Evolutionary conservation across 2,113 vertebrate genomes (phyloP).

Genomic region (Plectropomus leopardus): DNA sequence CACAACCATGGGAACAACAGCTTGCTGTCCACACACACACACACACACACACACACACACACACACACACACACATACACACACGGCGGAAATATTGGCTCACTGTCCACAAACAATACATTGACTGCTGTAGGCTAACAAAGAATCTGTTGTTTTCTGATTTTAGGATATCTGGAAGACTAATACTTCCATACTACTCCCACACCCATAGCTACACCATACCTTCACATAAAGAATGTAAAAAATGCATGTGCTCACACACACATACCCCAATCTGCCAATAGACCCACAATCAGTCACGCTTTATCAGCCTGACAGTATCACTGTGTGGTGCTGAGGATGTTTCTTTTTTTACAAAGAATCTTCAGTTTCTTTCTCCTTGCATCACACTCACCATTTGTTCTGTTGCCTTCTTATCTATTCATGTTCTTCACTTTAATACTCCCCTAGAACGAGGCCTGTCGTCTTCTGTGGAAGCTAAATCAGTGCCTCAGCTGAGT

Average conservation of each 20-base stretch:
- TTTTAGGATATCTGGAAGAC: slow-evolving; percentile 56
- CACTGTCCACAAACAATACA: slow-evolving; percentile 74
- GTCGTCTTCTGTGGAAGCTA: slow-evolving; percentile 54
- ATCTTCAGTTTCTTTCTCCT: slow-evolving; percentile 62
- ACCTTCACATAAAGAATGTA: slow-evolving; percentile 25
- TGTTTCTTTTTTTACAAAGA: slow-evolving; percentile 52
- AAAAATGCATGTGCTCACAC: slow-evolving; percentile 13
- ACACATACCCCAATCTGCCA: slow-evolving; percentile 15
- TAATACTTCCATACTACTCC: slow-evolving; percentile 34
- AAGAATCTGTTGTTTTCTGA: slow-evolving; percentile 71
- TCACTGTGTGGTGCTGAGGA: slow-evolving; percentile 39
- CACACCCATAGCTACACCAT: slow-evolving; percentile 9
- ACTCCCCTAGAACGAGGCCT: slow-evolving; percentile 43
- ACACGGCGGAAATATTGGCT: slow-evolving; percentile 71
- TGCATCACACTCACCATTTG: slow-evolving; percentile 59
- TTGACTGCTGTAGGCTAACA: slow-evolving; percentile 70
- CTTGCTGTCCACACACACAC: slow-evolving; percentile 43
- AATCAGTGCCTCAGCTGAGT: slow-evolving; percentile 62
- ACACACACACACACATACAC: slow-evolving; percentile 40
- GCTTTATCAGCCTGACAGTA: slow-evolving; percentile 55
- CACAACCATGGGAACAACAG: slow-evolving; percentile 78
- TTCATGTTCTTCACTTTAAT: slow-evolving; percentile 71
- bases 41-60: slow-evolving; percentile 36
- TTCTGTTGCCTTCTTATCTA: slow-evolving; percentile 68
- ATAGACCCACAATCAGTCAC: slow-evolving; percentile 42